Evolutionary conservation across 2,888 invertebrate species (phyloP).

Genomic region (Laothoe populi): DNA sequence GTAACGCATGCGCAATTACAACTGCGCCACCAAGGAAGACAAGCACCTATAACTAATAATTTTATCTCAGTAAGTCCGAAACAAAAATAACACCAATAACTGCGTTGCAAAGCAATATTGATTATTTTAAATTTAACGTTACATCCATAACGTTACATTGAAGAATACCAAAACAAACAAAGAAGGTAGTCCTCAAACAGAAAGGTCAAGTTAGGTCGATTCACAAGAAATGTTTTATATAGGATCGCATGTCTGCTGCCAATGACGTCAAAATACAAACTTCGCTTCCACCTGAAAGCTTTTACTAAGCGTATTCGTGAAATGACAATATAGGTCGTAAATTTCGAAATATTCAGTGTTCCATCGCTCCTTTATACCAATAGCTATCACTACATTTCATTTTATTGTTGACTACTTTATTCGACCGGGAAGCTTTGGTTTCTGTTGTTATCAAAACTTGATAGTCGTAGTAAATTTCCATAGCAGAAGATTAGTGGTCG

Average conservation of each 20-base stretch:
- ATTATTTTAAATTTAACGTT: background rate
- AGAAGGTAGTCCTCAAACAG: slow-evolving; percentile 43
- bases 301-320: slow-evolving; percentile 26
- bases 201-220: slow-evolving; percentile 64
- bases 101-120: background rate
- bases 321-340: slow-evolving; percentile 24
- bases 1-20: too few species aligned
- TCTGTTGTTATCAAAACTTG: background rate
- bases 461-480: background rate
- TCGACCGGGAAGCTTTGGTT: background rate
- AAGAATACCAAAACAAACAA: slow-evolving; percentile 38
- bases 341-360: slow-evolving; percentile 22
- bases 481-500: too few species aligned
- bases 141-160: too few species aligned
- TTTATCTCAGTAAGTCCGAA: too few species aligned
- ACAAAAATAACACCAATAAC: background rate
- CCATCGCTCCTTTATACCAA: slow-evolving; percentile 11
- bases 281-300: slow-evolving; percentile 55
- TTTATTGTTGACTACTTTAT: slow-evolving; percentile 18
- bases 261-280: slow-evolving; percentile 67
- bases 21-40: too few species aligned
- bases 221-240: slow-evolving; percentile 75
- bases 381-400: slow-evolving; percentile 8
- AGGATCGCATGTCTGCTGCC: slow-evolving; percentile 71
- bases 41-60: too few species aligned